Evolutionary conservation across 2,888 invertebrate genomes (phyloP), one percentile per base, ranked within the genome.

Genomic region (Parnassius orleans): DNA sequence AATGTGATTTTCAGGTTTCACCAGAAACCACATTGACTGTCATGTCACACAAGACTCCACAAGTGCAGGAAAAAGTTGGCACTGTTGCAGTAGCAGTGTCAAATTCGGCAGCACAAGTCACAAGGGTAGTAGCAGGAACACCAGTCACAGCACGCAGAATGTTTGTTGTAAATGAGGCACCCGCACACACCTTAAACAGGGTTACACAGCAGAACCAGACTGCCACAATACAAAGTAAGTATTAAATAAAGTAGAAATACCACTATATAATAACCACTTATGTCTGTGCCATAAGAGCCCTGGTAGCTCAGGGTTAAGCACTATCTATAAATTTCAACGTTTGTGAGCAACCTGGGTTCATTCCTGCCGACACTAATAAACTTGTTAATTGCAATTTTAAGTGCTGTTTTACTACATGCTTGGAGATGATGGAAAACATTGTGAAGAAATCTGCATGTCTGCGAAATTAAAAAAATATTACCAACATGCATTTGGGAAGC

Each of bases 1-100:
- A 41, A 15, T 46, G 11, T 50, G 19, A 9, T 57, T 83, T 83
- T 9, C 78, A 92, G 92, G 86, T 91, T 15, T 90, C 92, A 3
- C 90, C 92, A 48, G 92, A 92, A 69, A 92, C 92, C 57, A 92
- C 92, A 15, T 67, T 92, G 61, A 92, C 92, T 57, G 92, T 92
- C 50, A 92, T 91, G 88, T 87, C 92, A 48, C 90, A 92, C 65
- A 92, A 92, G 73, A 82, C 90, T 48, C 92, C 92, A 0, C 91
- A 90, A 72, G 87, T 90, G 1, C 92, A 92, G 73, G 92, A 92
- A 63, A 92, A 92, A 78, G 86, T 86, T 15, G 89, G 90, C 43
- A 83, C 89, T 33, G 86, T 90, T 0, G 80, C 84, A 0, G 90
- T 90, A 7, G 88, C 89, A 0, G 89, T 88, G 1, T 84, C 89